Conservation (phyloP, 2,888 invertebrate genomes). For the Pandemis cinnamomeana region DNA sequence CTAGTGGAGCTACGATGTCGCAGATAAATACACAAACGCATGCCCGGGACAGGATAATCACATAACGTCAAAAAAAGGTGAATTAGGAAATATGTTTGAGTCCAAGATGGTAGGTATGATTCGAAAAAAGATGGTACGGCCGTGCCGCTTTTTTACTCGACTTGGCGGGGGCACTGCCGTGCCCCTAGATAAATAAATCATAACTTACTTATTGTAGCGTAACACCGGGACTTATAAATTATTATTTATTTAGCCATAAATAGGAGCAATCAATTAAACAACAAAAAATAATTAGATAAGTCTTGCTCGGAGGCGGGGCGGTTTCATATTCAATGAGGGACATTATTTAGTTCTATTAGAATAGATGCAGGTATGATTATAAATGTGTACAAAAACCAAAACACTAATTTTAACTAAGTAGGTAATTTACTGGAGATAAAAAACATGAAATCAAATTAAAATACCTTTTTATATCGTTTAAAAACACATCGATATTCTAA, state of each 20-base stretch:
- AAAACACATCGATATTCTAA: no score
- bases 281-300: slow-evolving; percentile 46
- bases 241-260: slow-evolving; percentile 48
- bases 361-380: neutral
- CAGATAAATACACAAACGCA: no score
- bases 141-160: no score
- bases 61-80: no score
- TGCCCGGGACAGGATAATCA: no score
- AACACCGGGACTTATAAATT: neutral
- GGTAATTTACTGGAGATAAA: no score
- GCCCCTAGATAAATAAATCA: neutral
- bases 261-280: slow-evolving; percentile 54
- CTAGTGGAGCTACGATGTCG: no score
- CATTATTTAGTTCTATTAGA: slow-evolving; percentile 29
- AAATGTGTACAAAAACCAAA: neutral
- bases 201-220: slow-evolving; percentile 5
- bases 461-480: no score
- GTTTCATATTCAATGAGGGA: slow-evolving; percentile 41
- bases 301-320: slow-evolving; percentile 38
- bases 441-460: no score
- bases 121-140: no score
- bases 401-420: neutral
- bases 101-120: neutral
- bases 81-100: no score
- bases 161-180: no score